Conservation (phyloP, 2,113 vertebrate genomes). For the Alectura lathami region DNA sequence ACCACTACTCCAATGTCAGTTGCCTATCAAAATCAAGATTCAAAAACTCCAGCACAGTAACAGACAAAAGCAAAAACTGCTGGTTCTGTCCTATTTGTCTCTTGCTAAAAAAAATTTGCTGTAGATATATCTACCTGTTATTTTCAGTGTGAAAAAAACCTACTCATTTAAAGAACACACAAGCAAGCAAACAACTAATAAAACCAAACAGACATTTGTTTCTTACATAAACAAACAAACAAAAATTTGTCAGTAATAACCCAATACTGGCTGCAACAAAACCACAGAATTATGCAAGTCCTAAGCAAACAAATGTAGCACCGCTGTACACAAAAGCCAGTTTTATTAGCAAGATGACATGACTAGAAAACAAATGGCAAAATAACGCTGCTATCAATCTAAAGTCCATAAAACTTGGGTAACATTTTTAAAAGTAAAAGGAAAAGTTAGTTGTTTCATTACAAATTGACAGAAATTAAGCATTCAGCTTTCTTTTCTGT, state of each 20-base stretch:
- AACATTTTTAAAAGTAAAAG: background rate
- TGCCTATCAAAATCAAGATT: background rate
- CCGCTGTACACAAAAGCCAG: background rate
- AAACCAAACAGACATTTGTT: background rate
- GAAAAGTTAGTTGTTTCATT: background rate
- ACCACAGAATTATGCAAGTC: background rate
- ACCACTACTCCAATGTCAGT: rapidly evolving
- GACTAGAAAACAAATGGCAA: background rate
- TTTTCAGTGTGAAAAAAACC: background rate
- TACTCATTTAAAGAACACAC: background rate
- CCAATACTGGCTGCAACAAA: background rate
- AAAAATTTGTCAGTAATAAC: background rate
- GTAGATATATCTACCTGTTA: background rate
- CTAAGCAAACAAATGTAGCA: background rate
- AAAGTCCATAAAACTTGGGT: background rate
- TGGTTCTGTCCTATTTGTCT: background rate
- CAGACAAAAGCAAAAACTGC: background rate
- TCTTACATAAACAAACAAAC: background rate
- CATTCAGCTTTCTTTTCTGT: background rate
- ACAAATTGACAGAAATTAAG: background rate
- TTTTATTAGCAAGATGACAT: background rate
- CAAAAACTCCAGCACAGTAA: background rate
- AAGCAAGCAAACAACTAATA: background rate
- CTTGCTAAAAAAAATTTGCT: background rate
- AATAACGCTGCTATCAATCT: background rate